Percentiles rank a stretch among this genome's conserved stretches.
Conservation (phyloP, 2,113 vertebrate genomes). For the Lepisosteus osseus region DNA sequence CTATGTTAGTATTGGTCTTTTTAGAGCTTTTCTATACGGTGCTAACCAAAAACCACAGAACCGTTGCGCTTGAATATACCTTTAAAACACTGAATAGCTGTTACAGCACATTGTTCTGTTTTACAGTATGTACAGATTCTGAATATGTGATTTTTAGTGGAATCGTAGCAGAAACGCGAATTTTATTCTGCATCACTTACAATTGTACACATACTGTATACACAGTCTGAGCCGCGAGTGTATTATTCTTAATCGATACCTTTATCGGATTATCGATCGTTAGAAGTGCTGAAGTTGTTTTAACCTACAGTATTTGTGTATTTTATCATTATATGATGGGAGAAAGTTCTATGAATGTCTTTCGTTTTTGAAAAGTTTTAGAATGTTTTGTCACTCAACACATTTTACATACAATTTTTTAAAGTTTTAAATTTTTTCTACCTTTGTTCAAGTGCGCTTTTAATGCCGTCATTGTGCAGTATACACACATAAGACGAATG, state of each 20-base stretch:
- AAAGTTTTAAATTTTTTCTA: no score
- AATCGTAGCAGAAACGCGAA: not conserved
- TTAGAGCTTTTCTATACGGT: not conserved
- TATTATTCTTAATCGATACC: not conserved
- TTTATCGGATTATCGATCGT: not conserved
- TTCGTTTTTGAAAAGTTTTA: no score
- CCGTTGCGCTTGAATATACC: not conserved
- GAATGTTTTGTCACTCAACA: no score
- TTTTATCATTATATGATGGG: no score
- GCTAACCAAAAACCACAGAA: not conserved
- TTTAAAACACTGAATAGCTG: constrained; percentile 5
- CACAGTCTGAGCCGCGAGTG: not conserved
- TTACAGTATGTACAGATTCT: not conserved
- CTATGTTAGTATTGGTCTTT: not conserved
- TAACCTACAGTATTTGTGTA: no score
- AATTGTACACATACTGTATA: no score
- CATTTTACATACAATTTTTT: no score
- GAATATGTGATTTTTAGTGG: not conserved
- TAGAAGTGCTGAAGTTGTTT: constrained; percentile 8
- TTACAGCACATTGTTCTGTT: constrained; percentile 15
- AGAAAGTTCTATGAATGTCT: no score
- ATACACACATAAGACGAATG: no score
- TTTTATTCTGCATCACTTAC: no score
- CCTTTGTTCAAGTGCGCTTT: no score
- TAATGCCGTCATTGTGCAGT: no score